Evolutionary conservation across 2,888 invertebrate species (phyloP).

Genomic region (Sarcophaga carnaria): DNA sequence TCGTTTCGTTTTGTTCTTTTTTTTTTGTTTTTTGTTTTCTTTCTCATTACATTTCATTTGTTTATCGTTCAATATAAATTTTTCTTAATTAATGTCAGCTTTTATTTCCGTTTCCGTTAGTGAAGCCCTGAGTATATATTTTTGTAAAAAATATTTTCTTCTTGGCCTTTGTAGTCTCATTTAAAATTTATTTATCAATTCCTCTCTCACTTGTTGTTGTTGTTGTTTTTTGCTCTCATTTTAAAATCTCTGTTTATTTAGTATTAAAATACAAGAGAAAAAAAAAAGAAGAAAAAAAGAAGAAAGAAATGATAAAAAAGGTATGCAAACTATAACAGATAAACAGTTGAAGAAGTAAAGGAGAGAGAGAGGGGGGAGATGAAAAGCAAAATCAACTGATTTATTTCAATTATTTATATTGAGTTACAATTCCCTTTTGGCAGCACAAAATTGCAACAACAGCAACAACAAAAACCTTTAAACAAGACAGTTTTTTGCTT

Average conservation of each 20-base stretch:
- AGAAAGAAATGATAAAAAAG: background rate
- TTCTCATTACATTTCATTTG: background rate
- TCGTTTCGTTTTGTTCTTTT: background rate
- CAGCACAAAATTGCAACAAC: conserved; percentile 13
- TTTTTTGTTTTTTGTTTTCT: too few relatives aligned
- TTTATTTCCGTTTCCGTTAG: background rate
- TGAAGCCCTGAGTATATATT: background rate
- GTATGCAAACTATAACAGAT: background rate
- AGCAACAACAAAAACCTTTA: conserved; percentile 29
- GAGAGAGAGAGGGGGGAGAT: background rate
- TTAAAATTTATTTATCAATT: conserved; percentile 32
- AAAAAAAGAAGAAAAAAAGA: background rate
- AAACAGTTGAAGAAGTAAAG: background rate
- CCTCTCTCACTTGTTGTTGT: too few relatives aligned
- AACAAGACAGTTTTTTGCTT: conserved; percentile 20
- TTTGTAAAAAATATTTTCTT: conserved; percentile 7
- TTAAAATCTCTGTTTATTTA: conserved; percentile 18
- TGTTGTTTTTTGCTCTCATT: background rate
- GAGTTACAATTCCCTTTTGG: conserved; percentile 63
- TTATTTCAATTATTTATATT: conserved; percentile 68
- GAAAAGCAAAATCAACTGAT: conserved; percentile 50
- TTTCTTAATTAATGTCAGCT: conserved; percentile 23
- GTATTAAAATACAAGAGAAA: conserved; percentile 20
- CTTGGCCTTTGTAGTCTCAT: conserved; percentile 19
- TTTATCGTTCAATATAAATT: background rate